phyloP scores from a whole-genome alignment of 2,797 vertebrate species.

The Urophycis tenuis region DNA sequence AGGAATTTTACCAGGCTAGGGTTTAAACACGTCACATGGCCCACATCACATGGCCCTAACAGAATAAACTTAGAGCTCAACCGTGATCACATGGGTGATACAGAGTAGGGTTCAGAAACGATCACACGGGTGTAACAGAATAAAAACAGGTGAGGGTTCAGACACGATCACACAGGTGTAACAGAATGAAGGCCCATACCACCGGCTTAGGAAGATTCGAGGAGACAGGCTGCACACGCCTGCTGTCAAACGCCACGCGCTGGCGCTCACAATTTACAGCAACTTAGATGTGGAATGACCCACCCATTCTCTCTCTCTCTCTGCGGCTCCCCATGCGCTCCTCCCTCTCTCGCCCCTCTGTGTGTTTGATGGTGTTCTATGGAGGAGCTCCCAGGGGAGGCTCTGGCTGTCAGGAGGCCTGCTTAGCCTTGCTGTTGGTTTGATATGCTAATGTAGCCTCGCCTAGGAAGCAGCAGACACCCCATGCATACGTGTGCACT shows the following conservation, averaged over 20 bases:
- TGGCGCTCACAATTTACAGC: neutral
- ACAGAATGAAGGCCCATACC: neutral
- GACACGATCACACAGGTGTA: neutral
- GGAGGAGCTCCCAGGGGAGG: conserved; percentile 41
- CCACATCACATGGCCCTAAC: too few species aligned
- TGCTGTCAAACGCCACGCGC: neutral
- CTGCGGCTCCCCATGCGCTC: conserved; percentile 19
- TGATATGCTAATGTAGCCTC: conserved; percentile 65
- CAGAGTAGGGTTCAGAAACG: neutral
- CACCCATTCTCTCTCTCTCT: conserved; percentile 10
- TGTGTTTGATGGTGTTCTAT: conserved; percentile 41
- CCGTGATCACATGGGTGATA: too few species aligned
- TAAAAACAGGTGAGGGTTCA: too few species aligned
- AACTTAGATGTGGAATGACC: neutral
- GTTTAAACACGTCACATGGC: too few species aligned
- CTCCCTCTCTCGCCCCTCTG: conserved; percentile 24
- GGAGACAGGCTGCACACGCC: neutral
- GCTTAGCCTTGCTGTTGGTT: conserved; percentile 51
- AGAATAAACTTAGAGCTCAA: too few species aligned
- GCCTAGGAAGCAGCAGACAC: conserved; percentile 59
- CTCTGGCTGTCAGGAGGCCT: conserved; percentile 53
- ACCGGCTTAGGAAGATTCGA: neutral
- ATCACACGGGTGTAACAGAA: neutral
- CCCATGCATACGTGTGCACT: conserved; percentile 27
- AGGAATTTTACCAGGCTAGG: neutral